A percentile compares a stretch with the other conserved stretches of the same genome.
Evolutionary conservation across 2,113 vertebrate genomes (phyloP).

Genomic region (Ictalurus furcatus): DNA sequence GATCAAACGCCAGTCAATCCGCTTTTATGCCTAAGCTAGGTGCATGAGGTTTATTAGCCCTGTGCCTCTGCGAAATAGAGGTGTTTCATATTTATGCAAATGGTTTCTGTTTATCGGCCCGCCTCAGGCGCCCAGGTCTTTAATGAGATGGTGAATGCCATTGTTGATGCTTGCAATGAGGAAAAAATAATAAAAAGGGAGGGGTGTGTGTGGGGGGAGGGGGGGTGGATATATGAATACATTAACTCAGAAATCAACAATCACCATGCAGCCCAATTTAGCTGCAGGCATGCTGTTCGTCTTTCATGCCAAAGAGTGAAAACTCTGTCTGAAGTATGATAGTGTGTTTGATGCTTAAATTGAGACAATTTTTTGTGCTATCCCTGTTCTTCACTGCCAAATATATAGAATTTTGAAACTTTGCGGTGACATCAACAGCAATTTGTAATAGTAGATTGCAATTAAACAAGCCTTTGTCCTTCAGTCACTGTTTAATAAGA

Average conservation of each 20-base stretch:
- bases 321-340: constrained; percentile 35
- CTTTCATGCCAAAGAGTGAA: constrained; percentile 30
- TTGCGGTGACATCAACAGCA: constrained; percentile 5
- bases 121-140: constrained; percentile 56
- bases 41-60: constrained; percentile 51
- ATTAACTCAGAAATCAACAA: constrained; percentile 51
- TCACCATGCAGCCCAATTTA: constrained; percentile 48
- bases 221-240: constrained; percentile 33
- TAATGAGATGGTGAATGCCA: constrained; percentile 60
- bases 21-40: constrained; percentile 36
- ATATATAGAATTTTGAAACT: constrained; percentile 13
- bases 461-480: constrained; percentile 38
- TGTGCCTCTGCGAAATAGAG: constrained; percentile 50
- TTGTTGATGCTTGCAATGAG: constrained; percentile 57
- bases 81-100: constrained; percentile 62
- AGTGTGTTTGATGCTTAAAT: constrained; percentile 40
- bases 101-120: constrained; percentile 55
- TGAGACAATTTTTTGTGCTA: constrained; percentile 30
- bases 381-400: constrained; percentile 8
- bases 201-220: constrained; percentile 6
- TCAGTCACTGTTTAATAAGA: constrained; percentile 9
- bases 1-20: constrained; percentile 46
- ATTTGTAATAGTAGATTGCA: constrained; percentile 23
- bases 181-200: constrained; percentile 43
- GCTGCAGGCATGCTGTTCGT: constrained; percentile 40